Percentiles rank a stretch among this genome's conserved stretches.
phyloP scores from a whole-genome alignment of 2,113 vertebrate genomes.

The Scatophagus argus region DNA sequence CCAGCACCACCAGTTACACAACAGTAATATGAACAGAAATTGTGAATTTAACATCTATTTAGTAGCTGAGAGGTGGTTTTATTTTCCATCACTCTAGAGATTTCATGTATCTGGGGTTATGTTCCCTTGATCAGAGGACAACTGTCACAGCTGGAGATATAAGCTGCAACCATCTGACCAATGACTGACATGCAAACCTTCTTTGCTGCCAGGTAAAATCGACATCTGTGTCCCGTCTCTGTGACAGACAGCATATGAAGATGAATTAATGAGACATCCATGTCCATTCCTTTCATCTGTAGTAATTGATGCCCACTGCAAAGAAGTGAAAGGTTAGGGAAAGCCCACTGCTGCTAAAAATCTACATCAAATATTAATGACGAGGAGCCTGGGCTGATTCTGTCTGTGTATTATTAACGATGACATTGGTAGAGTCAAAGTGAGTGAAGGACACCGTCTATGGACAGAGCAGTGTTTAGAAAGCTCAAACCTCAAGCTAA shows the following conservation, averaged over 20 bases:
- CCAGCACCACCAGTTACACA: too few relatives aligned
- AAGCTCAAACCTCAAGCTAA: neutral
- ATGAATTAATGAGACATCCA: slow-evolving; percentile 42
- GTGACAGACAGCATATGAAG: slow-evolving; percentile 29
- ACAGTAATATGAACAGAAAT: neutral
- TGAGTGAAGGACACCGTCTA: slow-evolving; percentile 57
- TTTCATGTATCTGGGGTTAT: slow-evolving; percentile 1
- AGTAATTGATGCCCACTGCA: slow-evolving; percentile 45
- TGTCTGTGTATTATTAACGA: slow-evolving; percentile 59
- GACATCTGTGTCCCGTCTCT: slow-evolving; percentile 5
- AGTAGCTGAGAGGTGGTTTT: neutral
- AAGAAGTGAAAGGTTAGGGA: slow-evolving; percentile 62
- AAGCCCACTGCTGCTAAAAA: slow-evolving; percentile 61
- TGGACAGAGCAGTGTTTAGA: neutral
- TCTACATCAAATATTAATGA: slow-evolving; percentile 71
- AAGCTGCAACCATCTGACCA: slow-evolving; percentile 6
- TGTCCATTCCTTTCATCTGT: slow-evolving; percentile 43
- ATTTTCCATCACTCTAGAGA: neutral
- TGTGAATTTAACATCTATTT: neutral
- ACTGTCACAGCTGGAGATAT: slow-evolving; percentile 20
- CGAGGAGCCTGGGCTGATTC: slow-evolving; percentile 43
- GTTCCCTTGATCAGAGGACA: slow-evolving; percentile 29
- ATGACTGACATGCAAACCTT: neutral
- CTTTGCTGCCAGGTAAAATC: slow-evolving; percentile 25
- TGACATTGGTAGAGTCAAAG: slow-evolving; percentile 52